Evolutionary conservation across 2,888 invertebrate species (phyloP).

Genomic region (Leucoptera coffeella): DNA sequence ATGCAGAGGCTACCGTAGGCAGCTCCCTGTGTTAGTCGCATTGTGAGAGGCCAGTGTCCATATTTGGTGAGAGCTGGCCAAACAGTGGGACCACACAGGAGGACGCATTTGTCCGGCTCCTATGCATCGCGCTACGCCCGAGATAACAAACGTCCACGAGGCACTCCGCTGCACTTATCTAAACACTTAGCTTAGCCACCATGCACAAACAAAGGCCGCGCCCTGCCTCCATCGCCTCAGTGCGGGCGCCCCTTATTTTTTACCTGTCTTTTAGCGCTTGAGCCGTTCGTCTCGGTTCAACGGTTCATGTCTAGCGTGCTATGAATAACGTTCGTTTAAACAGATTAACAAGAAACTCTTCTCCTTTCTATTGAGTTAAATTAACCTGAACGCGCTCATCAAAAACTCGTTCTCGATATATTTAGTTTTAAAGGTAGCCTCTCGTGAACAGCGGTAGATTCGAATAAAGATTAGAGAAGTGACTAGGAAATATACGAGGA

Average conservation of each 20-base stretch:
- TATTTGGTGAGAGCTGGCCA: slow-evolving; percentile 17
- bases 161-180: slow-evolving; percentile 46
- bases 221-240: no score
- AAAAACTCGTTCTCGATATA: no score
- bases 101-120: slow-evolving; percentile 44
- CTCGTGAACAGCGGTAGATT: no score
- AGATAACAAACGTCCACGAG: slow-evolving; percentile 44
- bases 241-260: no score
- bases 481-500: no score
- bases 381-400: no score
- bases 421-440: no score
- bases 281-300: slow-evolving; percentile 29
- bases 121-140: slow-evolving; percentile 23
- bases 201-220: slow-evolving; percentile 44
- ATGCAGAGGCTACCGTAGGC: no score
- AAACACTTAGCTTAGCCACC: slow-evolving; percentile 41
- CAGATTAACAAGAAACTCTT: neutral
- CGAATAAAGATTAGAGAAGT: no score
- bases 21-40: slow-evolving; percentile 13
- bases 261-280: slow-evolving; percentile 43
- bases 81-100: slow-evolving; percentile 46
- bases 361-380: no score
- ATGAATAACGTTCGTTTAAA: no score
- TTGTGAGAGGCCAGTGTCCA: slow-evolving; percentile 20
- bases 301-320: slow-evolving; percentile 35